Base-by-base conservation (phyloP, 2,113 vertebrate species). In the Neogale vison region DNA sequence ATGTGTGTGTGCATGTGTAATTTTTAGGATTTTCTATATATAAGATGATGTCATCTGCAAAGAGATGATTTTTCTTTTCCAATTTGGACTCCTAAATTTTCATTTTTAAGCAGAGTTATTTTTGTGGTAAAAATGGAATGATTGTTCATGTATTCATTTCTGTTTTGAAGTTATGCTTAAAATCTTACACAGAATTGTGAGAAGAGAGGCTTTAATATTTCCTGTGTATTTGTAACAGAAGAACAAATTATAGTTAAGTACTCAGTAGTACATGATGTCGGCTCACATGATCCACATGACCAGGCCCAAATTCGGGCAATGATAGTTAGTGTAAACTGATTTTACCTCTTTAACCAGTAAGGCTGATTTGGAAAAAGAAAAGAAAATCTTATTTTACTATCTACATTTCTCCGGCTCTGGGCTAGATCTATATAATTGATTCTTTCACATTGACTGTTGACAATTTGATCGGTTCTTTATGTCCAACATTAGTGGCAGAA, bases 381-480 rank as follows among this genome's bases (percentile, higher is more conserved):
- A 85, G 17, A 85, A 97, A 89, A 81, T 94, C 26, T 88, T 72
- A 86, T 65, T 90, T 81, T 67, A 71, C 42, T 55, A 86, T 34
- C 14, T 55, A 29, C 42, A 65, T 95, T 93, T 97, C 39, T 42
- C 61, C 20, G 4, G 1, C 65, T 94, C n/a, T 96, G 39, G 13
- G 29, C 57, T 90, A 18, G 39, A 81, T 96, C 95, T 90, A 93
- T 94, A 39, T 67, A 88, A 97, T 94, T 71, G 93, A 97, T 83
- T 93, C 61, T 88, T 92, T 95, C 55, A 45, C 59, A 90, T 59
- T 39, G 72, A 96, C 47, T 96, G 92, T 93, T 98, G 92, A 94
- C 84, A 92, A 95, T 92, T 89, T 93, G 74, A 95, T 97, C 23
- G 50, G 80, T 59, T 96, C 90, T 96, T 96, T 96, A 90, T 96